Conservation (phyloP, 2,888 invertebrate genomes). For the Leptinotarsa rubiginosa region DNA sequence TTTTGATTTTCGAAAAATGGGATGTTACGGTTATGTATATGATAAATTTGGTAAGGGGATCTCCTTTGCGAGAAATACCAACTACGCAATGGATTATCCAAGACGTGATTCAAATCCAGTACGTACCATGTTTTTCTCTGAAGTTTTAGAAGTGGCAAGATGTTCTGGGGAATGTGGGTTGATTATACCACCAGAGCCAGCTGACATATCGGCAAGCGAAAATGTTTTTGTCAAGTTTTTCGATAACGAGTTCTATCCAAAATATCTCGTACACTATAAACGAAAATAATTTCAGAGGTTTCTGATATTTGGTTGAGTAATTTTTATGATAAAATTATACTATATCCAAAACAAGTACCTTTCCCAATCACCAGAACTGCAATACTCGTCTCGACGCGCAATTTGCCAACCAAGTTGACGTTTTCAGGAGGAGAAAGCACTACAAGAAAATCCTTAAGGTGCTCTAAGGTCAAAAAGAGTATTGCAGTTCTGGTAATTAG, state of each 20-base stretch:
- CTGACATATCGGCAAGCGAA: conserved; percentile 28
- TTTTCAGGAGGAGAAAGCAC: too few relatives aligned
- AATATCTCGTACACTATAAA: conserved; percentile 36
- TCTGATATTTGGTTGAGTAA: too few relatives aligned
- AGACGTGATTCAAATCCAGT: neutral
- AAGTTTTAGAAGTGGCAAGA: conserved; percentile 18
- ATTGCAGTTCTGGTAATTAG: too few relatives aligned
- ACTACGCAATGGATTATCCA: conserved; percentile 29
- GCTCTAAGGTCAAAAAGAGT: too few relatives aligned
- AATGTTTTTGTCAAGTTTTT: conserved; percentile 38
- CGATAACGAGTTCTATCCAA: conserved; percentile 40
- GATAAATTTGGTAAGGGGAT: conserved; percentile 34
- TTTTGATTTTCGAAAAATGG: conserved; percentile 33
- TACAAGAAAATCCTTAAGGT: too few relatives aligned
- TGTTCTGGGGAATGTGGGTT: conserved; percentile 24
- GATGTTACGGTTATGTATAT: conserved; percentile 19
- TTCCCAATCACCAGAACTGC: too few relatives aligned
- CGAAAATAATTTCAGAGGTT: neutral
- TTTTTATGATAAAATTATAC: too few relatives aligned
- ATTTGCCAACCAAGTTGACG: too few relatives aligned
- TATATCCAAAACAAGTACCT: too few relatives aligned
- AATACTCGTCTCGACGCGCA: too few relatives aligned
- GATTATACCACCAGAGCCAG: conserved; percentile 28
- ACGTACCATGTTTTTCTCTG: conserved; percentile 30
- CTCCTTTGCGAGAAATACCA: conserved; percentile 28